Evolutionary conservation across 2,888 invertebrate species (phyloP), one percentile per base, ranked within the genome.

Genomic region (Papilio demoleus): DNA sequence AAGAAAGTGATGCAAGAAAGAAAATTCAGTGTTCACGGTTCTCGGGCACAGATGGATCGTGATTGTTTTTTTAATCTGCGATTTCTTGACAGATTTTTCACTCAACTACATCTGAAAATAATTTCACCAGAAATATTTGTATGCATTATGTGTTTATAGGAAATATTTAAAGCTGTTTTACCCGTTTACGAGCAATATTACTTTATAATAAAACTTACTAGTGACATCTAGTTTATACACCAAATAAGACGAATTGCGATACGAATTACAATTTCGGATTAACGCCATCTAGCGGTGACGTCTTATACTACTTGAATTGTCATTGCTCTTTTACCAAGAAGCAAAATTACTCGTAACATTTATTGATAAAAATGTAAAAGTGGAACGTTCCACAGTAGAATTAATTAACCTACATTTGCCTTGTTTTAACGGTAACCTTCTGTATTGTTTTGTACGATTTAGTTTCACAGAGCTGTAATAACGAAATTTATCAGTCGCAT

Each of bases 1-100:
- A 75, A 70, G 75, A 75, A 75, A 75, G 75, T 75, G 74, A 73
- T 36, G 56, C 66, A 40, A 50, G 64, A 64, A 64, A 59, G 38
- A 67, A 67, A 58, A 69, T 65, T 38, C 14, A 59, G 66, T 53
- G 36, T 66, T 47, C 59, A 56, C 68, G 64, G 59, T 50, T 17
- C 58, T 47, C 31, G 47, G 58, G 45, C 40, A 68, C 68, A 40
- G 5, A 22, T 38, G 63, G 63, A 58, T 45, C 53, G 50, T 60
- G 22, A n/a, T 31, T 53, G 53, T 27, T 59, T 68, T 62, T 59
- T 64, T 64, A 50, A 19, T 56, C 31, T n/a, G 40, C 31, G 61
- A 40, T 53, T 62, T 67, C 67, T 62, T 61, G 42, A 42, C 53
- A 31, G 31, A 56, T 67, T 53, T 62, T 61, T 61, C 40, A 11